phyloP scores from a whole-genome alignment of 1,140 invertebrate genomes.

The Oppia nitens region DNA sequence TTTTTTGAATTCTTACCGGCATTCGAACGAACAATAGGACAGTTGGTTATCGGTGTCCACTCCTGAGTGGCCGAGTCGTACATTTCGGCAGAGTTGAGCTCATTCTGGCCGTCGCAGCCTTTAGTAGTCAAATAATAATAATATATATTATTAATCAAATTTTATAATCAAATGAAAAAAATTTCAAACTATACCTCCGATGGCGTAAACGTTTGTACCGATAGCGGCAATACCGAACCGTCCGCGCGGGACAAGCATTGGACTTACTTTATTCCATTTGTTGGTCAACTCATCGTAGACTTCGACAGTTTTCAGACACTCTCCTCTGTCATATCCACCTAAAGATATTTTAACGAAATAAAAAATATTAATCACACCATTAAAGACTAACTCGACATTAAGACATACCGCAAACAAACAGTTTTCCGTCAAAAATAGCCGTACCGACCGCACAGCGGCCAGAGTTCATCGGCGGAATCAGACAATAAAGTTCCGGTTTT shows the following conservation, averaged over 20 bases:
- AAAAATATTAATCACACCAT: neutral
- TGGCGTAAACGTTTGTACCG: constrained; percentile 47
- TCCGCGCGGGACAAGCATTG: constrained; percentile 51
- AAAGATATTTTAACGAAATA: constrained; percentile 27
- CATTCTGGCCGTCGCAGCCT: constrained; percentile 46
- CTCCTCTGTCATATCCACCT: constrained; percentile 69
- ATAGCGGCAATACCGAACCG: constrained; percentile 53
- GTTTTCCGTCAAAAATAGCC: constrained; percentile 43
- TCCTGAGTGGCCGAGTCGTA: constrained; percentile 37
- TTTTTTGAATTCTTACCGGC: constrained; percentile 36
- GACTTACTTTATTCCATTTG: constrained; percentile 43
- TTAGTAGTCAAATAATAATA: neutral
- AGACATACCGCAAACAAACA: constrained; percentile 51
- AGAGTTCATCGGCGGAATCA: constrained; percentile 43
- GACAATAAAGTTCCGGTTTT: constrained; percentile 16
- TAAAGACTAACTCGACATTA: neutral
- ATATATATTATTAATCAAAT: neutral
- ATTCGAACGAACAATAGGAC: constrained; percentile 48
- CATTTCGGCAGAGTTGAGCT: constrained; percentile 48
- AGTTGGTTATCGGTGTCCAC: constrained; percentile 43
- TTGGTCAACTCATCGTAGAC: constrained; percentile 49
- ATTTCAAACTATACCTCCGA: constrained; percentile 41
- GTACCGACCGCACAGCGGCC: constrained; percentile 55
- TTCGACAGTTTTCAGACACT: constrained; percentile 58
- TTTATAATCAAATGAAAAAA: neutral